phyloP scores from a whole-genome alignment of 2,797 vertebrate species.

The Labroides dimidiatus region DNA sequence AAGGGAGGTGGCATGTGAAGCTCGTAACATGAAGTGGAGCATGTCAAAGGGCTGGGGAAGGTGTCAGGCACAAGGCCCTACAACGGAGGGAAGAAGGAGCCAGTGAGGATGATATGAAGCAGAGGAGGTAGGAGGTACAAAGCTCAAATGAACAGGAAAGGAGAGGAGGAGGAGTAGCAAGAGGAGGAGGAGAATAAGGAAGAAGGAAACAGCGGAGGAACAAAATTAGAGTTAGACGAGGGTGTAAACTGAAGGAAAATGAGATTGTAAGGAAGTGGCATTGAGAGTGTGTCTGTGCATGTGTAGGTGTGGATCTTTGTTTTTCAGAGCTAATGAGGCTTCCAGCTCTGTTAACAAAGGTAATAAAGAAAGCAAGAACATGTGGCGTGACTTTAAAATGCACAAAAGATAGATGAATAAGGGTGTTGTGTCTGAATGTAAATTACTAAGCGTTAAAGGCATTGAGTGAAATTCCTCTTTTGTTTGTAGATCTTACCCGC shows the following conservation, averaged over 20 bases:
- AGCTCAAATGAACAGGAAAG: constrained; percentile 18
- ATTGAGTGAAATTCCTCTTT: constrained; percentile 35
- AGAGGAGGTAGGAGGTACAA: constrained; percentile 12
- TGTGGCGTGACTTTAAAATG: constrained; percentile 26
- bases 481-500: constrained; percentile 44
- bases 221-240: constrained; percentile 40
- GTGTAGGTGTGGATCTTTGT: constrained; percentile 27
- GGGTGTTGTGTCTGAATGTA: constrained; percentile 2
- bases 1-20: constrained; percentile 71
- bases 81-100: constrained; percentile 54
- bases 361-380: constrained; percentile 17
- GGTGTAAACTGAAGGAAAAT: constrained; percentile 28
- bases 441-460: constrained; percentile 19
- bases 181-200: constrained; percentile 13
- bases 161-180: constrained; percentile 8
- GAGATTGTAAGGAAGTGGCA: constrained; percentile 14
- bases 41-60: constrained; percentile 77
- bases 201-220: constrained; percentile 5
- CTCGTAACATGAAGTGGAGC: constrained; percentile 83
- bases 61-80: constrained; percentile 75
- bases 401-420: constrained; percentile 12
- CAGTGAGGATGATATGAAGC: constrained; percentile 43
- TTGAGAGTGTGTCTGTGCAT: constrained; percentile 16
- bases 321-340: constrained; percentile 27
- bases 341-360: constrained; percentile 4